phyloP scores from a whole-genome alignment of 2,888 invertebrate genomes.

The Drosophila flavopinicola region DNA sequence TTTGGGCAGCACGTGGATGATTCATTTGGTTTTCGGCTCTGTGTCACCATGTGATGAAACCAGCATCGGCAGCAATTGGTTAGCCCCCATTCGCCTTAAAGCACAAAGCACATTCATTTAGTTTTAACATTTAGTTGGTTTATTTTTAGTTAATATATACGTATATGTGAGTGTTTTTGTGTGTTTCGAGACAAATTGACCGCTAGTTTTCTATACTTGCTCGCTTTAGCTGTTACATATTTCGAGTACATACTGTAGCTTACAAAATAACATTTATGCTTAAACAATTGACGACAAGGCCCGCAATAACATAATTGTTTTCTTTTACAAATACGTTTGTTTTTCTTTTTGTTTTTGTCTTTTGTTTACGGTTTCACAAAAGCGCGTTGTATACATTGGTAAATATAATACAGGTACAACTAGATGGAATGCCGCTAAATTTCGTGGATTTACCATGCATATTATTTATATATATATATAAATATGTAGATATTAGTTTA shows the following conservation, averaged over 20 bases:
- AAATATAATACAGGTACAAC: conserved; percentile 57
- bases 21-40: conserved; percentile 31
- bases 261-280: conserved; percentile 30
- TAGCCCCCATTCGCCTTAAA: background rate
- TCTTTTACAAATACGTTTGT: conserved; percentile 6
- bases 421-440: conserved; percentile 42
- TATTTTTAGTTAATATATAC: conserved; percentile 60
- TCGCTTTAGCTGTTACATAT: conserved; percentile 45
- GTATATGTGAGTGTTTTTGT: conserved; percentile 53
- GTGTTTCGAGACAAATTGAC: conserved; percentile 57
- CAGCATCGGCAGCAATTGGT: conserved; percentile 6
- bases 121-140: conserved; percentile 62
- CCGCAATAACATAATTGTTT: conserved; percentile 42
- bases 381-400: conserved; percentile 14
- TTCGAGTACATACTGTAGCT: conserved; percentile 51
- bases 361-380: conserved; percentile 14
- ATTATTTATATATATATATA: conserved; percentile 10
- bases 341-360: conserved; percentile 7
- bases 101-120: background rate
- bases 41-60: conserved; percentile 66
- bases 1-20: conserved; percentile 21
- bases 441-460: conserved; percentile 9
- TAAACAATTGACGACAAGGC: conserved; percentile 56
- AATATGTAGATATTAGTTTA: too few relatives aligned
- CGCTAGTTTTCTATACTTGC: conserved; percentile 32